Base-by-base conservation (phyloP, 2,797 vertebrate genomes). In the Clarias laeviceps region DNA sequence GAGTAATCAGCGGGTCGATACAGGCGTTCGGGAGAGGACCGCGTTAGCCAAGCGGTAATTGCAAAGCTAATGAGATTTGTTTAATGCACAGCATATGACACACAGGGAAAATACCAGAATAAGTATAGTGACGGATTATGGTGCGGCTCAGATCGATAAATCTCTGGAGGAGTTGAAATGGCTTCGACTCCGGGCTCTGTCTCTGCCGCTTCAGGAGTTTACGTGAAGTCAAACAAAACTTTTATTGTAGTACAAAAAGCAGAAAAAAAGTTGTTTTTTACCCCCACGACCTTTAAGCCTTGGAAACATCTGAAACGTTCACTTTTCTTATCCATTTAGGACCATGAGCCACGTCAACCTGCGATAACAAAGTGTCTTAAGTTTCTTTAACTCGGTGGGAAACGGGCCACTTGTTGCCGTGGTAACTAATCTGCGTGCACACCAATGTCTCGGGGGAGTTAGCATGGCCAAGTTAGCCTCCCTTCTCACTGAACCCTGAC, bases 381-480 rank as follows among this genome's bases (percentile, higher is more conserved):
- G 78, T 80, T 80, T 66, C 78, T 65, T 65, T n/a, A 89, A 89
- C 87, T 91, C 68, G 77, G 88, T 84, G 80, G 87, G 91, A 90
- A 92, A 64, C 90, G 80, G 88, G 88, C 92, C 91, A 86, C 92
- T 92, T 87, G 95, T 96, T 94, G 92, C 95, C 95, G 90, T 93
- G 94, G 95, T 94, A 93, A 96, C 95, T 95, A 95, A 96, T 96
- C 95, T 94, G 82, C 45, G 80, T 91, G 92, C 93, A 93, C 93
- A 94, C 94, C 94, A 93, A 93, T 93, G 94, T 93, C 94, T 95
- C 94, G 89, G 89, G 94, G 94, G 95, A 94, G 92, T 89, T 93
- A 89, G 90, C 89, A 92, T 90, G 93, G 93, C 92, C 83, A 92
- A 90, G 90, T 92, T 94, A 93, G 92, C 93, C 92, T 94, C 82